Percentiles rank a stretch among this genome's conserved stretches.
phyloP scores from a whole-genome alignment of 2,113 vertebrate genomes.

The Passer montanus region DNA sequence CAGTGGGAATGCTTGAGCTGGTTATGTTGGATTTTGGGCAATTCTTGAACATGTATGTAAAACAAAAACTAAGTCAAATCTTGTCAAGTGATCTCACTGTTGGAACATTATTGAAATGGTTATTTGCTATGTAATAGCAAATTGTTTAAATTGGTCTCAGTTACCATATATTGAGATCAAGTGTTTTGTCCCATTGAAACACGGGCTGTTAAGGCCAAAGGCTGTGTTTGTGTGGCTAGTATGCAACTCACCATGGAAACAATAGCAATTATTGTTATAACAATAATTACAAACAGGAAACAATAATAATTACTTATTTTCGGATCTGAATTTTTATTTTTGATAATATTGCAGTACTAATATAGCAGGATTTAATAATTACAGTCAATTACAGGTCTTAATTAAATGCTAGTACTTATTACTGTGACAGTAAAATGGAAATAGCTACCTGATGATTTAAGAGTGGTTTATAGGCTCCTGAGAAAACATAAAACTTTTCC shows the following conservation, averaged over 20 bases:
- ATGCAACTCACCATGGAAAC: not conserved
- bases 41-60: not conserved
- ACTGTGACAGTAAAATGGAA: not conserved
- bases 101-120: not conserved
- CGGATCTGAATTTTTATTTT: not conserved
- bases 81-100: not conserved
- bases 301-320: not conserved
- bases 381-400: not conserved
- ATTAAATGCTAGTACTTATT: not conserved
- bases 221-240: not conserved
- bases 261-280: not conserved
- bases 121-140: not conserved
- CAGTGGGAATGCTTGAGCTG: not conserved
- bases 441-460: not conserved
- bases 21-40: not conserved
- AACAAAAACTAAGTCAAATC: not conserved
- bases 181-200: not conserved
- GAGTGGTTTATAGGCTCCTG: not conserved
- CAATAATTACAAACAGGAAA: not conserved
- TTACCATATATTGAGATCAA: not conserved
- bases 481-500: not conserved
- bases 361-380: not conserved
- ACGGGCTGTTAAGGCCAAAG: not conserved
- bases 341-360: not conserved
- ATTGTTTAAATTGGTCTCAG: not conserved